Conservation (phyloP, 2,888 invertebrate genomes). For the Itoplectis maculator region DNA sequence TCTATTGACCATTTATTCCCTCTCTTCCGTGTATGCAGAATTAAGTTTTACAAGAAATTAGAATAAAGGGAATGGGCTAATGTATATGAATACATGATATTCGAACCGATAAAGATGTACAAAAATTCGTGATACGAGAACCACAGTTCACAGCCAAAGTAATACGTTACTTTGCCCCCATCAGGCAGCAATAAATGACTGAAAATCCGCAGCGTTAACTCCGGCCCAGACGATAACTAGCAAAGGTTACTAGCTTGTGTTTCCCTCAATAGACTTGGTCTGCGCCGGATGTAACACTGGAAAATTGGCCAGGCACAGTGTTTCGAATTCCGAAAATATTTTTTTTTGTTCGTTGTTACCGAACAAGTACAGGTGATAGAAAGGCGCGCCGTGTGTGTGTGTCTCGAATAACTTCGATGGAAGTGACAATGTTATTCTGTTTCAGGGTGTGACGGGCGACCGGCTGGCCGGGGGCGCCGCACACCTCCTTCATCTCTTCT, state of each 20-base stretch:
- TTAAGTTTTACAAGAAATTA: background rate
- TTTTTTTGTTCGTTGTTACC: background rate
- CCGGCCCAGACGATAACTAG: background rate
- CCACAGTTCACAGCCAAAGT: too few species aligned
- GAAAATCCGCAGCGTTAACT: constrained; percentile 7
- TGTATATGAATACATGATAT: too few species aligned
- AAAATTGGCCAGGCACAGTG: background rate
- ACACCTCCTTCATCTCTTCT: constrained; percentile 84
- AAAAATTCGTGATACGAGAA: too few species aligned
- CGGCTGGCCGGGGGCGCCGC: constrained; percentile 85
- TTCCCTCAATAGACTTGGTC: background rate
- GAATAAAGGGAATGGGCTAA: too few species aligned
- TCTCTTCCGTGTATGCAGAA: background rate
- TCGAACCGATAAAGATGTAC: too few species aligned
- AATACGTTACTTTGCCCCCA: background rate
- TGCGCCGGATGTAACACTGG: background rate
- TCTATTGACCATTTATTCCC: background rate
- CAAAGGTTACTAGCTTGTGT: background rate
- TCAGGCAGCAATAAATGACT: background rate
- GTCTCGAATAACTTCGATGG: constrained; percentile 74
- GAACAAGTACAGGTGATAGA: constrained; percentile 30
- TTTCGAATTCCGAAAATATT: background rate
- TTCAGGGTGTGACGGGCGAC: constrained; percentile 85
- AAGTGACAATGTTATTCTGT: constrained; percentile 83
- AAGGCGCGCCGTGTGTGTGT: constrained; percentile 2